A percentile compares a stretch with the other conserved stretches of the same genome.
Conservation (phyloP, 2,888 invertebrate species). For the Hetaerina titia region DNA sequence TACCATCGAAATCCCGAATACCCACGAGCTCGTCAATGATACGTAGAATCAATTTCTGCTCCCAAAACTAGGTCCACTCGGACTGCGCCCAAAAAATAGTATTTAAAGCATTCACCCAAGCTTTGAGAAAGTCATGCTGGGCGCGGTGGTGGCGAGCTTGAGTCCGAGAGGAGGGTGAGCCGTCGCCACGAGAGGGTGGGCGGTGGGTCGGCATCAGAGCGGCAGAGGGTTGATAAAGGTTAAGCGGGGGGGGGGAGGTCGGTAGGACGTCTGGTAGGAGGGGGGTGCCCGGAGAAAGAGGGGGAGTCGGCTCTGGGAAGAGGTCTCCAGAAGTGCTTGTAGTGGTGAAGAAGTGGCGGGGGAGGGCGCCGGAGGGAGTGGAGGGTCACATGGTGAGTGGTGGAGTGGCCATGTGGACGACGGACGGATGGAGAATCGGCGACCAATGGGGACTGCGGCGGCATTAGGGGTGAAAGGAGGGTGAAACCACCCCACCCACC, state of each 20-base stretch:
- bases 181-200: not conserved
- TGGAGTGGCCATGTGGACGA: conserved; percentile 14
- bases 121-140: too few relatives aligned
- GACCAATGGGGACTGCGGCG: conserved; percentile 9
- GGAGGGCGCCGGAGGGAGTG: not conserved
- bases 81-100: too few relatives aligned
- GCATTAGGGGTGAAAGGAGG: conserved; percentile 36
- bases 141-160: not conserved
- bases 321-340: not conserved
- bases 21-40: too few relatives aligned
- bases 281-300: not conserved
- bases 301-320: not conserved
- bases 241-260: not conserved
- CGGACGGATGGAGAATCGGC: not conserved
- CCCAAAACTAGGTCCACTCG: too few relatives aligned
- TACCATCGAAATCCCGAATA: too few relatives aligned
- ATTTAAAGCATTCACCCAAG: too few relatives aligned
- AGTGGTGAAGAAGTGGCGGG: not conserved
- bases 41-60: too few relatives aligned
- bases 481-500: too few relatives aligned
- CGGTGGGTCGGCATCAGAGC: not conserved
- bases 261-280: not conserved
- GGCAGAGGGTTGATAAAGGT: not conserved
- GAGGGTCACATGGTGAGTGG: not conserved
- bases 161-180: not conserved